These are phyloP conservation scores for Cecidostiba fungosa DNA, from an alignment of 2,888 invertebrate genomes.

Conservation along the genomic window DNA sequence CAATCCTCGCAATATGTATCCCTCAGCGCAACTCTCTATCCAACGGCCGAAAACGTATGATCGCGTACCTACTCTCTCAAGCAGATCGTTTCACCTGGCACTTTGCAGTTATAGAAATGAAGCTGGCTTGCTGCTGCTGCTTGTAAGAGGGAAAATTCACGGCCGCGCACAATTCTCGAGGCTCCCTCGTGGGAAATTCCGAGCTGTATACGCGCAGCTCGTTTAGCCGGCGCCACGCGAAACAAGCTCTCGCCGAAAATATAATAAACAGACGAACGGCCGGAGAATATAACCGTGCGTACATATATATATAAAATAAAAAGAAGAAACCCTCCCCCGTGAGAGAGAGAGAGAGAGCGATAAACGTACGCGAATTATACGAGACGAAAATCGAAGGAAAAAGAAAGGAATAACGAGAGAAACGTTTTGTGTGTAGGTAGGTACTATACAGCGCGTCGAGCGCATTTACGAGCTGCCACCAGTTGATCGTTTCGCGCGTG, in stretches of 20 bases:
- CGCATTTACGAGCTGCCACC: constrained; percentile 56
- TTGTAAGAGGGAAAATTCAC: not conserved
- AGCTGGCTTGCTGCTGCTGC: not conserved
- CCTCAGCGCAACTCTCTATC: not conserved
- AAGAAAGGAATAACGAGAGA: no score
- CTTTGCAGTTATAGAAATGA: constrained; percentile 28
- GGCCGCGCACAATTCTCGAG: not conserved
- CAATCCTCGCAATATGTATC: not conserved
- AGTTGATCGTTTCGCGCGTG: constrained; percentile 54
- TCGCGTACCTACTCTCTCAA: not conserved
- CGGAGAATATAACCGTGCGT: not conserved
- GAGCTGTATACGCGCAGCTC: not conserved
- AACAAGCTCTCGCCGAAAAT: constrained; percentile 8
- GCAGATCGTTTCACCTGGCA: constrained; percentile 9
- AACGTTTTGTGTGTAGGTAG: no score
- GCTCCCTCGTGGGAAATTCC: constrained; percentile 46
- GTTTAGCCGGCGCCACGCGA: not conserved
- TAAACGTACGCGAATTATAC: not conserved
- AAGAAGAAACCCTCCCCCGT: not conserved
- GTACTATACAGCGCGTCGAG: not conserved
- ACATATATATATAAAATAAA: not conserved
- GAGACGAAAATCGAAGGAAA: not conserved
- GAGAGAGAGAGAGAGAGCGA: not conserved
- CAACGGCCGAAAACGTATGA: not conserved
- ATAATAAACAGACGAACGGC: not conserved